These are phyloP conservation scores for Acrocephalus kingi DNA, from an alignment of 2,113 vertebrate genomes.

Conservation along the genomic window DNA sequence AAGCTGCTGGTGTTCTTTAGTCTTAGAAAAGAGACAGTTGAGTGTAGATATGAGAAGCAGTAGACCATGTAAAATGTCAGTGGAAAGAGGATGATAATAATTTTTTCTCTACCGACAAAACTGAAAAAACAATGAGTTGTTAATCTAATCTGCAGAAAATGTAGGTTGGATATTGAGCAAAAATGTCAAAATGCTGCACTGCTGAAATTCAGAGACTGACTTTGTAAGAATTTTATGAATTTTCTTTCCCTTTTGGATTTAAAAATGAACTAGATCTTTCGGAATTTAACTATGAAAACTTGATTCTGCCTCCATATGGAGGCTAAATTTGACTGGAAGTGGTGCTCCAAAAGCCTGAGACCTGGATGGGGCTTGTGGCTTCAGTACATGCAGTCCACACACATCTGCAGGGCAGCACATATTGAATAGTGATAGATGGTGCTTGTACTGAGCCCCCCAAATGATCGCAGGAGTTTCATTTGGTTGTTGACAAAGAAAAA, in stretches of 20 bases:
- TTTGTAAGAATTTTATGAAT: neutral
- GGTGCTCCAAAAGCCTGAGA: neutral
- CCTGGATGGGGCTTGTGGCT: neutral
- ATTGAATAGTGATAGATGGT: neutral
- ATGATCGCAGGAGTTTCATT: neutral
- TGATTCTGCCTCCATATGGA: neutral
- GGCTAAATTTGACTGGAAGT: neutral
- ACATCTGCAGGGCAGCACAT: neutral
- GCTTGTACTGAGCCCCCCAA: neutral
- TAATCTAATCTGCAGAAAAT: neutral
- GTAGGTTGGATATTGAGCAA: neutral
- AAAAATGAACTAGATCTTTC: neutral
- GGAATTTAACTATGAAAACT: neutral
- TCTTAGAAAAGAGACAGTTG: neutral
- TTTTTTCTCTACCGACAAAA: neutral
- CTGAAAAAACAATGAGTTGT: neutral
- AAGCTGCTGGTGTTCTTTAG: neutral
- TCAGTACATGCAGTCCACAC: neutral
- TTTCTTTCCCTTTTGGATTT: neutral
- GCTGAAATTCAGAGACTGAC: neutral
- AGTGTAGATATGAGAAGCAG: neutral
- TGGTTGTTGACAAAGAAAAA: neutral
- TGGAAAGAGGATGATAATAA: neutral
- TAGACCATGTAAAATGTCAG: neutral
- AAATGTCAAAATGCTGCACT: neutral